Percentiles rank a stretch among this genome's conserved stretches.
These are phyloP conservation scores for Agrotis clavis DNA, from an alignment of 2,888 invertebrate genomes.

Conservation along the genomic window DNA sequence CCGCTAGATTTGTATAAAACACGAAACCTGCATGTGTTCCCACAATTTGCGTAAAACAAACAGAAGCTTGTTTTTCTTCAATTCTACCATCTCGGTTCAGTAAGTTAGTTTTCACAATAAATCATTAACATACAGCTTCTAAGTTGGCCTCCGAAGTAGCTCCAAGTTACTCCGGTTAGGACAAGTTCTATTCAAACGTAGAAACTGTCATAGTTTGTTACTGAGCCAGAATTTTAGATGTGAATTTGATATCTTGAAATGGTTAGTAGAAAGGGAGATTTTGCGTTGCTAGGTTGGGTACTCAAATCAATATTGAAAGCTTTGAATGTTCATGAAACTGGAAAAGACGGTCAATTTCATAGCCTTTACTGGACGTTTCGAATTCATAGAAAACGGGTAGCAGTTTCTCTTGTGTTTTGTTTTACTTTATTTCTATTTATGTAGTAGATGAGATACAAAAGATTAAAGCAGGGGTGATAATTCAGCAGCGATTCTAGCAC, in stretches of 20 bases:
- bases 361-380: background rate
- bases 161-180: constrained; percentile 41
- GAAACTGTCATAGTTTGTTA: constrained; percentile 32
- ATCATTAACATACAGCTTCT: constrained; percentile 55
- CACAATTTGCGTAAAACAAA: constrained; percentile 39
- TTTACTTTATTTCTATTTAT: background rate
- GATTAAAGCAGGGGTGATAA: too few species aligned
- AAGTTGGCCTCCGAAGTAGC: constrained; percentile 43
- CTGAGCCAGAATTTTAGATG: constrained; percentile 39
- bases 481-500: too few species aligned
- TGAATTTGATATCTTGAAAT: constrained; percentile 26
- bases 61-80: constrained; percentile 49
- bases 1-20: background rate
- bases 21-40: constrained; percentile 26
- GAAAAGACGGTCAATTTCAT: background rate
- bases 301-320: constrained; percentile 23
- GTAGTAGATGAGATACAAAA: background rate
- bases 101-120: constrained; percentile 53
- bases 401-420: background rate
- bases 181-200: constrained; percentile 43
- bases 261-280: constrained; percentile 16
- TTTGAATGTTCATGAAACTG: background rate
- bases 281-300: constrained; percentile 7
- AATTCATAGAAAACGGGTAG: background rate
- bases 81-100: constrained; percentile 35